These are phyloP conservation scores for Crambe crambe DNA, from an alignment of 37 sponge, comb jelly and placozoan species.

Conservation along the genomic window DNA sequence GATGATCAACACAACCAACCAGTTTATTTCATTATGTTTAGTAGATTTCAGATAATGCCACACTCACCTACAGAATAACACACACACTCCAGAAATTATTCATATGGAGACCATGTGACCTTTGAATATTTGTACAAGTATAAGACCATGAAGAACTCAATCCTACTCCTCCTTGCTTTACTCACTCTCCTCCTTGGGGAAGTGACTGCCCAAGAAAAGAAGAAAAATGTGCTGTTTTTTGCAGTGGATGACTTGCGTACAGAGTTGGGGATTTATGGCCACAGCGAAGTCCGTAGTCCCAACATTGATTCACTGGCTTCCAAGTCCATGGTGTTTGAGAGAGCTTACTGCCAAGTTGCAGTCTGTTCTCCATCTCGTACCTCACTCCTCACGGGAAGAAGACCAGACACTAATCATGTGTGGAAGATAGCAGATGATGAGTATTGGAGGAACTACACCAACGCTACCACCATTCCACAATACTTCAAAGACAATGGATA, in stretches of 20 bases:
- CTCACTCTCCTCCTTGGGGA: too few species aligned
- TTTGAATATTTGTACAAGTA: too few species aligned
- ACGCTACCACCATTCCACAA: constrained; percentile 61
- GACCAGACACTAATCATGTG: constrained; percentile 57
- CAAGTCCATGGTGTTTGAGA: constrained; percentile 43
- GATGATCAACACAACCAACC: too few species aligned
- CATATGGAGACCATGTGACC: too few species aligned
- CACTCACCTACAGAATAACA: too few species aligned
- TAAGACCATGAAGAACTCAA: too few species aligned
- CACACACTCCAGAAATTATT: too few species aligned
- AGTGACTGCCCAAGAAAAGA: too few species aligned
- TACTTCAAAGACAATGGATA: constrained; percentile 68
- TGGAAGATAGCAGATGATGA: constrained; percentile 45
- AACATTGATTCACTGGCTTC: constrained; percentile 48
- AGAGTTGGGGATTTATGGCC: constrained; percentile 44
- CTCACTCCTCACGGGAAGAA: constrained; percentile 49
- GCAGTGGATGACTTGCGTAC: constrained; percentile 46
- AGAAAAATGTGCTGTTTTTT: too few species aligned
- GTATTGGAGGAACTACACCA: constrained; percentile 45
- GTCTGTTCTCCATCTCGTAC: constrained; percentile 53
- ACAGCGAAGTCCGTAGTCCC: constrained; percentile 7
- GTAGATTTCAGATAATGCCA: too few species aligned
- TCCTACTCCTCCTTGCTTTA: too few species aligned
- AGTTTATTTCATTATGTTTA: too few species aligned
- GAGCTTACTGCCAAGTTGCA: constrained; percentile 66